Evolutionary conservation across 2,888 invertebrate genomes (phyloP), one percentile per base, ranked within the genome.

Genomic region (Eupithecia centaureata): DNA sequence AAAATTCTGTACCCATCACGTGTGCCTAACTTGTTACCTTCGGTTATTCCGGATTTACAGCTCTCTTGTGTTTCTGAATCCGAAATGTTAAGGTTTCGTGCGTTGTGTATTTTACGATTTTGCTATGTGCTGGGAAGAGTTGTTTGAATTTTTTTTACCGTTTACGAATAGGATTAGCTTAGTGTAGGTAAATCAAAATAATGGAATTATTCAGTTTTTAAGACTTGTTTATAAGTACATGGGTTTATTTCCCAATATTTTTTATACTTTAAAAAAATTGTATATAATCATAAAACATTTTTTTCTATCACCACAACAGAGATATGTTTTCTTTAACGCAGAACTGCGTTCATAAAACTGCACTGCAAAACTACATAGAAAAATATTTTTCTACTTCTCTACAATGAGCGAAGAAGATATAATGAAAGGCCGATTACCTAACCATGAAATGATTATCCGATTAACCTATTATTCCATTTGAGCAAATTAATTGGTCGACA

Each of bases 11-110:
- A 63, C 63, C 63, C 38, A 57, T 58, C 68, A 64, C 68, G 63
- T 68, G 51, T 68, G 25, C 56, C 57, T 64, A 61, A 64, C 64
- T 68, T 64, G 57, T 64, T 51, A 56, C 51, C 32, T 28, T 32
- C 15, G n/a, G 33, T 57, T 68, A 61, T 64, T 38, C 35, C 30
- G 42, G 56, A 61, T 68, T 61, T 68, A 64, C 35, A 33, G 51
- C 61, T 56, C 35, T 61, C 51, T 38, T 61, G 61, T 64, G 63
- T 47, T 63, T 27, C 54, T 28, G 63, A 68, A 64, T 62, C 30
- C 15, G 15, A 52, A 58, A 56, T 56, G 27, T 62, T 56, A 28
- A 7, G 35, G 25, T 30, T n/a, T 38, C 7, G n/a, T n/a, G 38
- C n/a, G n/a, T 38, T 38, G 38, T 32, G 18, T 54, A 62, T 15